A percentile compares a stretch with the other conserved stretches of the same genome.
These are phyloP conservation scores for Leptopilina syphax DNA, from an alignment of 2,888 invertebrate species.

Conservation along the genomic window DNA sequence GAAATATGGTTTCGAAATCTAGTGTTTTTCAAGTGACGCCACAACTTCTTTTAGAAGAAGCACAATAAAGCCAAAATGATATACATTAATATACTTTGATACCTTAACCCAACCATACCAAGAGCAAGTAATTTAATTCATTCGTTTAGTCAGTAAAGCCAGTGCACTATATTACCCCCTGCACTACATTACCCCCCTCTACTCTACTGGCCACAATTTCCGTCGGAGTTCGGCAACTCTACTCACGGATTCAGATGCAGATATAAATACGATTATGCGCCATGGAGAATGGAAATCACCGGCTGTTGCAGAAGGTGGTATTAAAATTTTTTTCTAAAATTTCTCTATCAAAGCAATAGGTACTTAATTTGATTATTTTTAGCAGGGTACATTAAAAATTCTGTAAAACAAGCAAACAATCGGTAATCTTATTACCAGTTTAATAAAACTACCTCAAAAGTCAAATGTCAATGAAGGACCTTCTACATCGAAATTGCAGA, in stretches of 20 bases:
- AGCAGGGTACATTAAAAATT: not conserved
- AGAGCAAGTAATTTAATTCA: too few species aligned
- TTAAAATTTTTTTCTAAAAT: not conserved
- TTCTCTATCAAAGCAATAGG: not conserved
- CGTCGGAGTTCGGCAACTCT: not conserved
- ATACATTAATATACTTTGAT: too few species aligned
- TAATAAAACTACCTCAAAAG: not conserved
- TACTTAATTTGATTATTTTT: not conserved
- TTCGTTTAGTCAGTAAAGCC: too few species aligned
- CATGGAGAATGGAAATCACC: not conserved
- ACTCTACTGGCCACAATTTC: constrained; percentile 6
- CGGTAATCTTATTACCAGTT: constrained; percentile 1
- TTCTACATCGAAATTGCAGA: not conserved
- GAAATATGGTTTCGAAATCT: too few species aligned
- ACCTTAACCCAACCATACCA: too few species aligned
- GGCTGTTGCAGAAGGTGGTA: not conserved
- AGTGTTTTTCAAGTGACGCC: too few species aligned
- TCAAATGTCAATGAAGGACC: not conserved
- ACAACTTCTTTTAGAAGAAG: too few species aligned
- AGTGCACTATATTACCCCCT: too few species aligned
- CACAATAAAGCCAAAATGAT: too few species aligned
- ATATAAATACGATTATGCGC: not conserved
- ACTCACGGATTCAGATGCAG: constrained; percentile 3
- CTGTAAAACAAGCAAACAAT: not conserved
- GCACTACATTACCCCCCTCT: too few species aligned